Base-by-base conservation (phyloP, 1,140 invertebrate species). In the Atta texana region DNA sequence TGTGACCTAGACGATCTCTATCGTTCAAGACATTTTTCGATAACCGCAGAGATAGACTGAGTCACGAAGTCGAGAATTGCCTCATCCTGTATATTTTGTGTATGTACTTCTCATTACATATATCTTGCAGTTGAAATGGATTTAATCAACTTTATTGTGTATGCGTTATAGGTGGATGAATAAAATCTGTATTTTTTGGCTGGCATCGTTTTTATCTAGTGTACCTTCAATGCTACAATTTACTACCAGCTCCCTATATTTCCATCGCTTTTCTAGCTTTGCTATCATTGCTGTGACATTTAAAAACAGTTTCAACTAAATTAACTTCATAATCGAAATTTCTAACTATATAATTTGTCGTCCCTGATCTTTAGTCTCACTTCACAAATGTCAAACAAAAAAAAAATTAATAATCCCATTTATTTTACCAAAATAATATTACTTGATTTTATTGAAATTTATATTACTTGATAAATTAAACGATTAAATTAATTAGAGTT, bases 171-270 rank as follows among this genome's bases (percentile, higher is more conserved):
- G 87, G 88, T 92, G 92, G 81, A 87, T 92, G 91, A 93, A 93
- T 93, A 93, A 93, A 93, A 85, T 93, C 88, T 92, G 93, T 93
- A 93, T 93, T 93, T 93, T 93, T 93, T 92, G 91, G 91, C 91
- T 91, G 92, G 90, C 89, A 93, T 93, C 91, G 92, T 93, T 93
- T 93, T 93, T 91, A 92, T 86, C 89, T 89, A 72, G 28, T 91
- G 61, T 92, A 91, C 91, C 88, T 86, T 85, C 49, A 64, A 78
- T 90, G 59, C 16, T 34, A 66, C 28, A 61, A 49, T 78, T 76
- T 59, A 76, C 53, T 63, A 39, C 8, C 18, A 3, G 14, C 6
- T 12, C 18, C 18, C 28, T 68, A n/a, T 24, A n/a, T 28, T 51
- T 14, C 21, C 28, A 4, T 34, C 55, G 5, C 34, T 39, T 28